Evolutionary conservation across 2,797 vertebrate species (phyloP), one percentile per base, ranked within the genome.

Genomic region (Hyperoplus lanceolatus): DNA sequence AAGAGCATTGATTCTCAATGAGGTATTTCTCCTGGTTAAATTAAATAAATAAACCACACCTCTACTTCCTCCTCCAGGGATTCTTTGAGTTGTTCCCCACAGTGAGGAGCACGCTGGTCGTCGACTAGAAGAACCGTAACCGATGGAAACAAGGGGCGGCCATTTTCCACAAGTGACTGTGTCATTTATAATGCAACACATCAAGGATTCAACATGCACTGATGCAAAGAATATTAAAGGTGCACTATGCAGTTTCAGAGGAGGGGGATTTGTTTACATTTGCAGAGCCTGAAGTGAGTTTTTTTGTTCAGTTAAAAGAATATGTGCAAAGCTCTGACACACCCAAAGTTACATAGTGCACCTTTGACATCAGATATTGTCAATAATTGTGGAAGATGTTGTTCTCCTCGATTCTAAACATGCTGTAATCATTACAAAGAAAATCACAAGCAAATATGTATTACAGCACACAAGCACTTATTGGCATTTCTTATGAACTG

Each of bases 51-150:
- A 29, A 29, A 29, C 29, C 29, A 3, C 29, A 29, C 29, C 29
- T 80, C 45, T 83, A 18, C 62, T 65, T 81, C 74, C 11, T 64
- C 75, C 70, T 77, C 4, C 92, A 99, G 97, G 97, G 93, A 13
- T 98, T 98, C 96, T 98, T 98, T 50, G 94, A 98, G 90, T 86
- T 95, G 79, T 97, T 96, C 78, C 97, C 97, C 0, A 14, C 84
- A 0, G 93, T 99, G 79, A 96, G 94, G 90, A 93, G 79, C 72
- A 85, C 77, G 64, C 92, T 99, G 83, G 71, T 93, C 0, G 94
- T 97, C 43, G 97, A 98, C 85, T 98, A 92, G 18, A 77, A 4
- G 45, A 50, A 13, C 6, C 8, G 4, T 1, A 29, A 3, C 29
- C 13, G 55, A 39, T 4, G 41, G 64, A 48, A 8, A 46, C 3